These are phyloP conservation scores for Drosophila ohnishii DNA, from an alignment of 1,140 invertebrate species.

Conservation along the genomic window DNA sequence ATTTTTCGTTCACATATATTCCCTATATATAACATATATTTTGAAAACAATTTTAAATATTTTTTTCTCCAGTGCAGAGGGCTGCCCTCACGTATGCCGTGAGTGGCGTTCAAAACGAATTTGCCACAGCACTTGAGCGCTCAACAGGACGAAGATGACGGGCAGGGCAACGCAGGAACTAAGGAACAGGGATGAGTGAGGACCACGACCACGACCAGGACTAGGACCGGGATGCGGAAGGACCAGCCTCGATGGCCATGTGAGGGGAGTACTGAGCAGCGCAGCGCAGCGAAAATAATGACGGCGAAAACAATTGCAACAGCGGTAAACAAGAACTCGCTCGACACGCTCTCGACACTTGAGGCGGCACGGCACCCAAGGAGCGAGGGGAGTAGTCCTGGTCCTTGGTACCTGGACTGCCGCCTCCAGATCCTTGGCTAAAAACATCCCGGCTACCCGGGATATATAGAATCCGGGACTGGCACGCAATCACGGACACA, in stretches of 20 bases:
- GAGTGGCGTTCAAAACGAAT: conserved; percentile 79
- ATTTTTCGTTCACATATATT: too few relatives aligned
- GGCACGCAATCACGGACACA: conserved; percentile 71
- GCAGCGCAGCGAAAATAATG: conserved; percentile 72
- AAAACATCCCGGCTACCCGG: conserved; percentile 18
- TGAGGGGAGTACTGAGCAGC: conserved; percentile 11
- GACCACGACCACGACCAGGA: conserved; percentile 22
- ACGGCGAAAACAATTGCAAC: conserved; percentile 78
- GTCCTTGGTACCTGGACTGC: conserved; percentile 17
- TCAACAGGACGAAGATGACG: conserved; percentile 59
- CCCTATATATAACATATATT: not conserved
- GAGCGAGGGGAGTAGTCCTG: conserved; percentile 16
- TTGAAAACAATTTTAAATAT: not conserved
- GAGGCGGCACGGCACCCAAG: conserved; percentile 35
- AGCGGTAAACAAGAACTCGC: conserved; percentile 77
- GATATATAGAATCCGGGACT: conserved; percentile 21
- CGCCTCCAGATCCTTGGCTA: conserved; percentile 26
- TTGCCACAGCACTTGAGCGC: conserved; percentile 81
- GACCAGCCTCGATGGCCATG: conserved; percentile 9
- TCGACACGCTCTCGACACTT: conserved; percentile 74
- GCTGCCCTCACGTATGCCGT: conserved; percentile 48
- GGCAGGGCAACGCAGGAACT: conserved; percentile 31
- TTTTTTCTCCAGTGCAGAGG: conserved; percentile 12
- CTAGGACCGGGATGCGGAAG: conserved; percentile 21
- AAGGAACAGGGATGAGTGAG: conserved; percentile 19